Evolutionary conservation across 2,888 invertebrate genomes (phyloP).

Genomic region (Hypolimnas misippus): DNA sequence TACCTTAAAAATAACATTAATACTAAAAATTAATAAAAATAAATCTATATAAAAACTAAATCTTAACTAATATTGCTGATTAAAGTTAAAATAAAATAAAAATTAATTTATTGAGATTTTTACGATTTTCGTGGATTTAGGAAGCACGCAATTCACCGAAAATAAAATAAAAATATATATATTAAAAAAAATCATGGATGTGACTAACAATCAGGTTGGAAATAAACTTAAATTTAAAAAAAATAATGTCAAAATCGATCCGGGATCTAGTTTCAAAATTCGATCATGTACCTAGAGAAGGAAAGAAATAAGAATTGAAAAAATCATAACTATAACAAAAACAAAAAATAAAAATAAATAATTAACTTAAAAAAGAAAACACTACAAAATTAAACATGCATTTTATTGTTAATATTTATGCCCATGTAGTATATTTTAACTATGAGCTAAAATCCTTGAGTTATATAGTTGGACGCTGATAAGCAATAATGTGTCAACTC

Average conservation of each 20-base stretch:
- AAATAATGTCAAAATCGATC: conserved; percentile 40
- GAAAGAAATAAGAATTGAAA: conserved; percentile 49
- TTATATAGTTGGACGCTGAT: too few relatives aligned
- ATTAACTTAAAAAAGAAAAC: too few relatives aligned
- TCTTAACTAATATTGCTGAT: conserved; percentile 27
- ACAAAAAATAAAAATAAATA: conserved; percentile 31
- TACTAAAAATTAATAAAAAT: conserved; percentile 21
- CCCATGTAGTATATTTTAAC: too few relatives aligned
- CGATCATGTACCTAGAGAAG: conserved; percentile 79
- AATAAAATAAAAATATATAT: conserved; percentile 28
- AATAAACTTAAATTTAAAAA: conserved; percentile 47
- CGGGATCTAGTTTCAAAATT: conserved; percentile 58
- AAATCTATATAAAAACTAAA: conserved; percentile 26
- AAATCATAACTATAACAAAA: conserved; percentile 38
- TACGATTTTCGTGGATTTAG: conserved; percentile 1
- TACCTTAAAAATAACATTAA: conserved; percentile 12
- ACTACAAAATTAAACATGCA: too few relatives aligned
- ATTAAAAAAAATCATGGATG: conserved; percentile 57
- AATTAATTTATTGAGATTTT: conserved; percentile 23
- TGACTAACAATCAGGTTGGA: conserved; percentile 65
- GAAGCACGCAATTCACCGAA: conserved; percentile 20
- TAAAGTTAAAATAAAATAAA: conserved; percentile 15
- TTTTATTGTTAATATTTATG: too few relatives aligned
- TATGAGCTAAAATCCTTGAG: too few relatives aligned
- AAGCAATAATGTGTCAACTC: too few relatives aligned